Percentiles rank a stretch among this genome's conserved stretches.
These are phyloP conservation scores for Bombus picipes DNA, from an alignment of 1,140 invertebrate genomes.

Conservation along the genomic window DNA sequence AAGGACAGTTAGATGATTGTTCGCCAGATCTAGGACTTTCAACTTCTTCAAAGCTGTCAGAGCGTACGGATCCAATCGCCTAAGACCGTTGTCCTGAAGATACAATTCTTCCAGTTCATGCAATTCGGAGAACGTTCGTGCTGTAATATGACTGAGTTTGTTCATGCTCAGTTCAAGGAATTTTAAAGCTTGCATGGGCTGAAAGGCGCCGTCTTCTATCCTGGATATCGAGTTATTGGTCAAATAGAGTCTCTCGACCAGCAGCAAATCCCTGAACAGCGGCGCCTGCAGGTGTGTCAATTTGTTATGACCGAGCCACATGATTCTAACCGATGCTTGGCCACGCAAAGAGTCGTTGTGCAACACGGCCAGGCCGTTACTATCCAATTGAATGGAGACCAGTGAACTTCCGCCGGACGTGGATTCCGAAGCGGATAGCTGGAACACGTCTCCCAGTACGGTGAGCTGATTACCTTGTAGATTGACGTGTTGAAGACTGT, in stretches of 20 bases:
- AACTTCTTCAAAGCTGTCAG: slow-evolving; percentile 85
- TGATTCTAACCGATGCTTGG: slow-evolving; percentile 91
- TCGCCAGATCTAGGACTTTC: slow-evolving; percentile 85
- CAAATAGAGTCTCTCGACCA: slow-evolving; percentile 90
- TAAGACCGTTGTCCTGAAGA: slow-evolving; percentile 84
- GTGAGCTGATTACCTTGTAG: slow-evolving; percentile 91
- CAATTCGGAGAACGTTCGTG: slow-evolving; percentile 87
- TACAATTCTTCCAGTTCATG: slow-evolving; percentile 87
- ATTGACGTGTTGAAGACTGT: slow-evolving; percentile 94
- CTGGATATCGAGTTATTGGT: slow-evolving; percentile 91
- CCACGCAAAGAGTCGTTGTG: slow-evolving; percentile 89
- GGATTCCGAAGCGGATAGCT: slow-evolving; percentile 77
- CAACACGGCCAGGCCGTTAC: slow-evolving; percentile 89
- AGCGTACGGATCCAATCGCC: slow-evolving; percentile 84
- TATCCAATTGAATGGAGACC: slow-evolving; percentile 92
- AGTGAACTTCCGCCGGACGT: slow-evolving; percentile 83
- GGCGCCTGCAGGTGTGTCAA: slow-evolving; percentile 88
- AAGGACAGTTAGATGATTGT: slow-evolving; percentile 84
- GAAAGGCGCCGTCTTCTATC: slow-evolving; percentile 92
- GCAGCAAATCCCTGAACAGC: slow-evolving; percentile 89
- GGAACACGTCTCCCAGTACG: slow-evolving; percentile 91
- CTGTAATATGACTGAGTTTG: slow-evolving; percentile 85
- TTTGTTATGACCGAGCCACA: slow-evolving; percentile 93
- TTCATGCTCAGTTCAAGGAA: slow-evolving; percentile 92
- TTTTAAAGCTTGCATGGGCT: slow-evolving; percentile 88